phyloP scores from a whole-genome alignment of 1,140 invertebrate genomes.

The Drosophila pallidifrons region DNA sequence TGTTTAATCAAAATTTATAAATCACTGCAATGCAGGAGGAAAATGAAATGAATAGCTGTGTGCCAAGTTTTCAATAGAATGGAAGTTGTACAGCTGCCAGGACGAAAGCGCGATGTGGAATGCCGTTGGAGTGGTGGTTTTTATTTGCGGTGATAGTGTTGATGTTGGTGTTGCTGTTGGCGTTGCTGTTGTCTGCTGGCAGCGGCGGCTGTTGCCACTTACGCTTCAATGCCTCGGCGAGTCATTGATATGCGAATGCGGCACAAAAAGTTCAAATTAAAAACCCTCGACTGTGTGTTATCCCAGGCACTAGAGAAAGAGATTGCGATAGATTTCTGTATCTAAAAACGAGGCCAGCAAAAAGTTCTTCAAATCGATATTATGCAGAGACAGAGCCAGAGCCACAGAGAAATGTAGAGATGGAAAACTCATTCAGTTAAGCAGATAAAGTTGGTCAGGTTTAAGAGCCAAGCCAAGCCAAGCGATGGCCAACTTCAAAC shows the following conservation, averaged over 20 bases:
- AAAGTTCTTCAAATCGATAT: slow-evolving; percentile 69
- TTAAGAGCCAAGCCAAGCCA: not conserved
- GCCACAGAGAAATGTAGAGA: not conserved
- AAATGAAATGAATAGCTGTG: slow-evolving; percentile 19
- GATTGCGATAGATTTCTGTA: slow-evolving; percentile 33
- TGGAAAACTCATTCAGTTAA: slow-evolving; percentile 19
- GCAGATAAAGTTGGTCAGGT: slow-evolving; percentile 26
- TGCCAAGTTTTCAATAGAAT: slow-evolving; percentile 56
- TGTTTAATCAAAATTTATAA: slow-evolving; percentile 53
- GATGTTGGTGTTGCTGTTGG: not conserved
- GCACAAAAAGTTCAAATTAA: slow-evolving; percentile 74
- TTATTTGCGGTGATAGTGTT: slow-evolving; percentile 8
- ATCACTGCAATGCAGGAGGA: slow-evolving; percentile 43
- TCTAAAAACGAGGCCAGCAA: slow-evolving; percentile 25
- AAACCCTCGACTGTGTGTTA: slow-evolving; percentile 77
- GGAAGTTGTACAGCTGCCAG: slow-evolving; percentile 40
- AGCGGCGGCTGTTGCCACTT: slow-evolving; percentile 65
- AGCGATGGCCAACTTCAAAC: slow-evolving; percentile 6
- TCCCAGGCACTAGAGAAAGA: slow-evolving; percentile 54
- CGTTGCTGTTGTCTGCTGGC: slow-evolving; percentile 19
- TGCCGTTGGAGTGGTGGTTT: slow-evolving; percentile 17
- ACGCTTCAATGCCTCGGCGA: slow-evolving; percentile 47
- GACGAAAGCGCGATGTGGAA: not conserved
- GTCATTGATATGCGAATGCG: slow-evolving; percentile 60
- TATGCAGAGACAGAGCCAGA: slow-evolving; percentile 45